Base-by-base conservation (phyloP, 2,797 vertebrate species). In the Poecilia wingei region DNA sequence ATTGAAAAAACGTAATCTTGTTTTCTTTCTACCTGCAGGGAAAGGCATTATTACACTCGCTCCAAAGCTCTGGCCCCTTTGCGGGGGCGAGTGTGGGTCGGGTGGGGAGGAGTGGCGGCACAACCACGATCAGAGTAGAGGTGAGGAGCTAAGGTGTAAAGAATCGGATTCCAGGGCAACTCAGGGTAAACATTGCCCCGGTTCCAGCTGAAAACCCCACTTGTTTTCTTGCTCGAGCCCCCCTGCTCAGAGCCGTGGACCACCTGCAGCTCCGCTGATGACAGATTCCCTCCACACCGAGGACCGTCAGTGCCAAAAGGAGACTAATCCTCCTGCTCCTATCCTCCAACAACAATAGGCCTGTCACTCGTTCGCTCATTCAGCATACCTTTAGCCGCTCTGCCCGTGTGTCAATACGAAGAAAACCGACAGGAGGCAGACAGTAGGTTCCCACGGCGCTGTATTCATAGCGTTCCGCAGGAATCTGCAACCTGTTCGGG, bases 401-500 rank as follows among this genome's bases (percentile, higher is more conserved):
- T 66, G 84, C 87, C 85, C 16, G 86, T 79, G 87, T 86, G 92
- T 94, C 92, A 86, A 85, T 89, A 88, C 78, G 10, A 9, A 79
- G 86, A 8, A 73, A 87, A 89, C 85, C 72, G 82, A 84, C 90
- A 87, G 89, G 84, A 87, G 87, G 89, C 87, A 79, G 90, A 85
- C 87, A 81, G 86, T 49, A 53, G 80, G 85, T 94, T 94, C 93
- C 92, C 94, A 95, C 92, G 84, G 82, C 88, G 31, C 87, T 89
- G 92, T 94, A 92, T 94, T 94, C 93, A 92, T 90, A 91, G 93
- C 82, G 55, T 83, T 79, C 79, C 72, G 41, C 77, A 72, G 89
- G 92, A 94, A 95, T 95, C 91, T 90, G 85, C 81, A 86, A 93
- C 93, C 92, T 95, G 94, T 93, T 87, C 88, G 72, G 90, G 91